These are phyloP conservation scores for Sus scrofa DNA, from an alignment of 2,113 vertebrate species.

Conservation along the genomic window DNA sequence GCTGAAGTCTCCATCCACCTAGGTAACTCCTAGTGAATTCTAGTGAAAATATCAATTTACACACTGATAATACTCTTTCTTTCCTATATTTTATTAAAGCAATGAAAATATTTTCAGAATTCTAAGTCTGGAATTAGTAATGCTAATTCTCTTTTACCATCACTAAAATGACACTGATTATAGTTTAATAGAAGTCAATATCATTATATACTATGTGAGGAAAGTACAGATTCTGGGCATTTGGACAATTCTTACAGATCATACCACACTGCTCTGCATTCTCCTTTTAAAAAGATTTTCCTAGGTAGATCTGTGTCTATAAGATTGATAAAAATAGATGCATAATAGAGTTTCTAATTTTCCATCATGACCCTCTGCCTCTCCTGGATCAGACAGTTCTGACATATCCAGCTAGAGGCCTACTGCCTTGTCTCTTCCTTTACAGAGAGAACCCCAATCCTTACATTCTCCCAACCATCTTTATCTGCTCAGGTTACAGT, in stretches of 20 bases:
- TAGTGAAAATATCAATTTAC: neutral
- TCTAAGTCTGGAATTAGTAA: neutral
- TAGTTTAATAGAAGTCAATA: neutral
- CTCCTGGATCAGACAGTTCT: neutral
- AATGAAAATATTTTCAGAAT: neutral
- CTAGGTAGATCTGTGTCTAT: neutral
- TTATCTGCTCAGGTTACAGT: neutral
- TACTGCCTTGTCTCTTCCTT: neutral
- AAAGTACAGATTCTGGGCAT: neutral
- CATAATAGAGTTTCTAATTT: neutral
- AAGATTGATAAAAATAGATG: neutral
- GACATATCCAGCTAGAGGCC: neutral
- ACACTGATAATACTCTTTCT: neutral
- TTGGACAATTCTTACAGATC: neutral
- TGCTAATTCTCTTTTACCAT: neutral
- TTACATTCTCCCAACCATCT: neutral
- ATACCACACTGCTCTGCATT: neutral
- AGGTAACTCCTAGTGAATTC: neutral
- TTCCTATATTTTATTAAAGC: neutral
- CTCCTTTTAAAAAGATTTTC: constrained; percentile 38
- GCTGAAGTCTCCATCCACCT: accelerated
- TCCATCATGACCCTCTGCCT: neutral
- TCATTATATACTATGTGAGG: neutral
- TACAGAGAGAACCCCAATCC: neutral
- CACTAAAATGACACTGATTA: neutral